Evolutionary conservation across 2,113 vertebrate genomes (phyloP), one percentile per base, ranked within the genome.

Genomic region (Irena cyanogastra): DNA sequence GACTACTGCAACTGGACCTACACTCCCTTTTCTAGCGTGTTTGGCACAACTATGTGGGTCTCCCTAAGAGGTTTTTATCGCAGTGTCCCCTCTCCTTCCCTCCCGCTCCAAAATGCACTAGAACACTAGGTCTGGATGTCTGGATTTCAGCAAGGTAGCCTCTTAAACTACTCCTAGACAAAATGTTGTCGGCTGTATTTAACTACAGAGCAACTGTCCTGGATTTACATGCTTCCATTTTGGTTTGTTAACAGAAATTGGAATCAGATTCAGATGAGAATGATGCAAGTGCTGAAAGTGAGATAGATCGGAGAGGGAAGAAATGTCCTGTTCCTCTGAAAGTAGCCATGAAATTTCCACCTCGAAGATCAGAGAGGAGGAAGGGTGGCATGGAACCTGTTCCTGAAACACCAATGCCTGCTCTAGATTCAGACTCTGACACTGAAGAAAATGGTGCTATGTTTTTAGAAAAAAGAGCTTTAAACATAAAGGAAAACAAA

Each of bases 401-500:
- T 9, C 93, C 95, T 7, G 81, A 94, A 35, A 68, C 97, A 52
- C 45, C 95, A 13, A 72, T 90, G 63, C 75, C 94, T 21, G 66
- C 74, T 83, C 72, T 39, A 3, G 96, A 98, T 77, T 96, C 93
- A 45, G 97, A 76, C 30, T 94, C 93, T 4, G 98, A 98, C 42
- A 95, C 97, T 1, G 97, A 97, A 18, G 99, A 99, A 89, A 98
- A 87, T 5, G 98, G 98, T 39, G 89, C 98, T 10, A 87, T 98
- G 95, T 99, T 99, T 87, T 97, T 99, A 88, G 96, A 97, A 94
- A 99, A 99, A 95, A 98, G 99, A 92, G 99, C 99, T n/a, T 96
- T 99, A 90, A 99, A 99, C 93, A 99, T 99, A 95, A 99, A 99
- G 94, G 99, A 99, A 96, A 99, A 99, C 97, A 99, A 99, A 97